Evolutionary conservation across 2,113 vertebrate species (phyloP), one percentile per base, ranked within the genome.

Genomic region (Urocynchramus pylzowi): DNA sequence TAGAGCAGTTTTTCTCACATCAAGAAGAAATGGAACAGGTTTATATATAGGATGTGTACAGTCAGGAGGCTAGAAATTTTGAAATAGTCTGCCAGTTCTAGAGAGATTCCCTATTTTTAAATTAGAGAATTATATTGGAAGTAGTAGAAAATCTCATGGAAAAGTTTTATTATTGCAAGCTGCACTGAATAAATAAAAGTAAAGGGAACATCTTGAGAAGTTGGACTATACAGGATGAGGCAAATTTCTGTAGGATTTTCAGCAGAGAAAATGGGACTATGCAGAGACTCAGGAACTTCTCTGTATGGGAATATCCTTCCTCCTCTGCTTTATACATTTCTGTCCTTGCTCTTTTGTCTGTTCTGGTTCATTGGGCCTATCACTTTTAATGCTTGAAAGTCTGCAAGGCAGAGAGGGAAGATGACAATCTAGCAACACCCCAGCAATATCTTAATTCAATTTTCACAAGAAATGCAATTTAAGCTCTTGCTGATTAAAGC

Each of bases 1-100:
- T 95, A 96, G 96, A 93, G 86, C 70, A 21, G 33, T 92, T 95
- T 94, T 97, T 96, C 90, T 93, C 93, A 96, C 84, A 91, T 84
- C 37, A 13, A 78, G 70, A 73, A 91, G 65, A 94, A 90, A 93
- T 68, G 57, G 94, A 96, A 78, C 76, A 75, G 56, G 60, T 96
- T 97, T 96, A 93, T 97, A 92, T 88, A 91, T 90, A 95, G 92
- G 73, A 68, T 49, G 52, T 93, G 56, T 94, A 69, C 33, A 84
- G 59, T 88, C 54, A 71, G 88, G 73, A 89, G 44, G 81, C 44
- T 87, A 68, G 68, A 90, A 90, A 84, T 90, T 96, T 52, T 90
- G 54, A 86, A 95, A 89, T 88, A 92, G 61, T 42, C 54, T 93
- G 41, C 92, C 3, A 3, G 90, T 97, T 93, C 89, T 86, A 47